Evolutionary conservation across 2,113 vertebrate genomes (phyloP).

Genomic region (Vulpes ferrilata): DNA sequence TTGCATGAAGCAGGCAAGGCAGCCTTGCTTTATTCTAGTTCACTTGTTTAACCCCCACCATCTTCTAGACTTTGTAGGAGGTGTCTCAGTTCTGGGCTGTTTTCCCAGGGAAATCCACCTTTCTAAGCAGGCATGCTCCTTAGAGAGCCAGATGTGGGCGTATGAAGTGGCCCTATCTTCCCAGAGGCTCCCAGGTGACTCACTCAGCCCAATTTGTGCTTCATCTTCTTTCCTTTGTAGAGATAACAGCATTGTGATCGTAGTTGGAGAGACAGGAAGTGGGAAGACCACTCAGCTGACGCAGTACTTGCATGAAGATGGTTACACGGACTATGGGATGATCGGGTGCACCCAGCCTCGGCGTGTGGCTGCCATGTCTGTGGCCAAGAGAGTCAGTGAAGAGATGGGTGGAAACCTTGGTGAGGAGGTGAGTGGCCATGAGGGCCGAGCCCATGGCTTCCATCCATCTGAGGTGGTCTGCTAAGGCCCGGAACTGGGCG

Average conservation of each 20-base stretch:
- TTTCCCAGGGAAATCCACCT: not conserved
- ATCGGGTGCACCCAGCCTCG: constrained; percentile 98
- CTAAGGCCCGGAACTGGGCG: fast-evolving
- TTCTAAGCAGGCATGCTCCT: not conserved
- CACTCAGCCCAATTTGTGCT: not conserved
- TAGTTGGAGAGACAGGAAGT: constrained; percentile 98
- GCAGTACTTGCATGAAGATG: constrained; percentile 97
- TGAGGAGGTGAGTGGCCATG: constrained; percentile 92
- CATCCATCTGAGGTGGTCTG: not conserved
- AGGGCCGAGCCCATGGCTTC: not conserved
- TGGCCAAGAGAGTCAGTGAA: constrained; percentile 98
- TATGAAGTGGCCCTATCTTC: not conserved
- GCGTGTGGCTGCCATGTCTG: constrained; percentile 98
- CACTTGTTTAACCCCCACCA: not conserved
- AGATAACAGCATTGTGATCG: constrained; percentile 99
- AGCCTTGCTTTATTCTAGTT: not conserved
- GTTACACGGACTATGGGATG: constrained; percentile 98
- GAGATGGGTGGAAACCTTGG: constrained; percentile 96
- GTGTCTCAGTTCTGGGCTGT: not conserved
- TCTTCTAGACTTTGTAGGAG: not conserved
- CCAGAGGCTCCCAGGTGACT: not conserved
- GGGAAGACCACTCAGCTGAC: constrained; percentile 99
- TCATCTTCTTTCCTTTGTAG: constrained; percentile 82
- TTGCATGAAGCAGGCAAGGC: not conserved
- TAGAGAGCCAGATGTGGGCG: not conserved